Evolutionary conservation across 2,888 invertebrate species (phyloP).

Genomic region (Priocnemis perturbator): DNA sequence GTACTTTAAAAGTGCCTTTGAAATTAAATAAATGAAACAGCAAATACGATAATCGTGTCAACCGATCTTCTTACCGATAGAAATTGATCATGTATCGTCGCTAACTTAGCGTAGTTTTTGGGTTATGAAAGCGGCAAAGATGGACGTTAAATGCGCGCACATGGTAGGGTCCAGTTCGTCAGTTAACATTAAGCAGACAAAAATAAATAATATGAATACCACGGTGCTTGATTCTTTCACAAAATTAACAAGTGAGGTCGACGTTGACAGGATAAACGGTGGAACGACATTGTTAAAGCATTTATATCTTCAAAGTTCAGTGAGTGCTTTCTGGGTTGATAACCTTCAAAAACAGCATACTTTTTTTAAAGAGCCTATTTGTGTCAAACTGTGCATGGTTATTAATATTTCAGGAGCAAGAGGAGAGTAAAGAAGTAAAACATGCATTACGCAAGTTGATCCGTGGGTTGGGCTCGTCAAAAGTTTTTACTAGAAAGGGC

Average conservation of each 20-base stretch:
- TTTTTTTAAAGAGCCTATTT: background rate
- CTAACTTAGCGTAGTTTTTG: conserved; percentile 37
- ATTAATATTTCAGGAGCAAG: conserved; percentile 27
- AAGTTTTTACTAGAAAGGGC: conserved; percentile 80
- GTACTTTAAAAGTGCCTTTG: too few species aligned
- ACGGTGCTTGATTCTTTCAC: conserved; percentile 76
- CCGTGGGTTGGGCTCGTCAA: conserved; percentile 84
- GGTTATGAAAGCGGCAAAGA: conserved; percentile 37
- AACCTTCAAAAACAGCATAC: conserved; percentile 14
- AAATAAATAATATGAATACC: conserved; percentile 64
- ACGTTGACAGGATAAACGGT: conserved; percentile 73
- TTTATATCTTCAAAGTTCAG: conserved; percentile 70
- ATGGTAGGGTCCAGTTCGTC: conserved; percentile 40
- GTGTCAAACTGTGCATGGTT: background rate
- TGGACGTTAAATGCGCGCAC: conserved; percentile 58
- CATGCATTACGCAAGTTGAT: conserved; percentile 84
- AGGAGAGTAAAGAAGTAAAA: conserved; percentile 77
- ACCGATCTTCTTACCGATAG: conserved; percentile 11
- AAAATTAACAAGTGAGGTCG: conserved; percentile 72
- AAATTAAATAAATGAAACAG: background rate
- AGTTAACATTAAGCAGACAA: conserved; percentile 9
- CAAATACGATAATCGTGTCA: conserved; percentile 15
- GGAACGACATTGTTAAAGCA: conserved; percentile 74
- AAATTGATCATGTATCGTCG: conserved; percentile 15
- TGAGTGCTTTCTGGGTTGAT: conserved; percentile 62